Percentiles rank a stretch among this genome's conserved stretches.
These are phyloP conservation scores for Mellilla xanthometata DNA, from an alignment of 2,888 invertebrate species.

Conservation along the genomic window DNA sequence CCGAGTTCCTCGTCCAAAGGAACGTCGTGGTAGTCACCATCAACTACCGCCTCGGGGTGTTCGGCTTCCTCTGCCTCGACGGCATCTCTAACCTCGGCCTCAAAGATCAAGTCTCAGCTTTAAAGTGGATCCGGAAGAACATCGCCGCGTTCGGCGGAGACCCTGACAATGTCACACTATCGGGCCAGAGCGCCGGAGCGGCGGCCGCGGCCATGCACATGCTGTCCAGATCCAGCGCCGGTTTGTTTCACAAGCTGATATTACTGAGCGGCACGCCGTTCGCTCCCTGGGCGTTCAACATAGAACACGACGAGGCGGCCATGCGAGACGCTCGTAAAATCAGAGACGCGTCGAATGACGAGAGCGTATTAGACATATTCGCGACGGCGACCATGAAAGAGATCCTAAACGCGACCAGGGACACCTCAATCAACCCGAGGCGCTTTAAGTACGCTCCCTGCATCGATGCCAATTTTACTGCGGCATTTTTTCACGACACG, in stretches of 20 bases:
- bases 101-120: constrained; percentile 68
- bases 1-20: constrained; percentile 65
- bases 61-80: constrained; percentile 67
- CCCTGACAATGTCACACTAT: constrained; percentile 68
- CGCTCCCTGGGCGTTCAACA: constrained; percentile 66
- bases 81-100: constrained; percentile 66
- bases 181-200: constrained; percentile 71
- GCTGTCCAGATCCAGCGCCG: constrained; percentile 54
- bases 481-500: constrained; percentile 62
- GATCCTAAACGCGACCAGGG: constrained; percentile 49
- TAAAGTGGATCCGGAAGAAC: constrained; percentile 66
- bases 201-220: constrained; percentile 65
- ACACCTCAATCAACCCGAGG: constrained; percentile 54
- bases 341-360: constrained; percentile 35
- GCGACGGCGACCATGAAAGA: constrained; percentile 44
- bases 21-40: constrained; percentile 58
- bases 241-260: constrained; percentile 68
- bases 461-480: constrained; percentile 51
- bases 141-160: constrained; percentile 70
- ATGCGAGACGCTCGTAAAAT: constrained; percentile 60
- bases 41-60: constrained; percentile 66
- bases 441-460: constrained; percentile 71
- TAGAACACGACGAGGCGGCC: constrained; percentile 48
- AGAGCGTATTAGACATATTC: constrained; percentile 52
- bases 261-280: constrained; percentile 64